These are phyloP conservation scores for Xiphorhynchus erythropygius DNA, from an alignment of 2,797 vertebrate genomes.

Conservation along the genomic window DNA sequence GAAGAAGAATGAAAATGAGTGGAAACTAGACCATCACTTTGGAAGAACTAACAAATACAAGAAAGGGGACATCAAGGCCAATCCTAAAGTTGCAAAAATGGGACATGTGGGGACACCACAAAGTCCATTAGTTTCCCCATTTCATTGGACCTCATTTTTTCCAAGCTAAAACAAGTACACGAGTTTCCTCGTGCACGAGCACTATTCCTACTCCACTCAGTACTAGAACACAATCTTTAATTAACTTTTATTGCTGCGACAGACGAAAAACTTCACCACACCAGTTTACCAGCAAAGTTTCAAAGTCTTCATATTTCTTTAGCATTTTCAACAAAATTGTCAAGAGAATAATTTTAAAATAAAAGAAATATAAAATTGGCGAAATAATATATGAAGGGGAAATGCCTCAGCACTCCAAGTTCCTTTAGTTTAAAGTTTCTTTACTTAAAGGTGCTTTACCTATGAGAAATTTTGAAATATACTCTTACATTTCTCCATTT, in stretches of 20 bases:
- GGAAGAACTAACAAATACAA: background rate
- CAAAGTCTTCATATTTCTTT: background rate
- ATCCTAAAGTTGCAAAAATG: background rate
- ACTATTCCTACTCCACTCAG: background rate
- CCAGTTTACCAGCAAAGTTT: background rate
- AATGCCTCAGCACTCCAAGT: background rate
- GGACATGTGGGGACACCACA: background rate
- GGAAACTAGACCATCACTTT: background rate
- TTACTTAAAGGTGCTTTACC: background rate
- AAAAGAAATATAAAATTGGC: background rate
- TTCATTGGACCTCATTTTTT: background rate
- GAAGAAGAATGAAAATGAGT: background rate
- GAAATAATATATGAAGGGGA: background rate
- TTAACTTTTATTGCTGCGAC: background rate
- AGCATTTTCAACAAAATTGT: background rate
- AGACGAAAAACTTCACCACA: background rate
- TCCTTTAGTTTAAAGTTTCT: background rate
- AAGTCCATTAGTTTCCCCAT: background rate
- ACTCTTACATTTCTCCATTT: background rate
- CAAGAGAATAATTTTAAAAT: background rate
- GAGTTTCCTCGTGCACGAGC: background rate
- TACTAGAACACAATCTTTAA: background rate
- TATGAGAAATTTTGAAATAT: background rate
- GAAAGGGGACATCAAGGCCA: background rate
- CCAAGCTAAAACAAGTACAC: background rate